Evolutionary conservation across 2,888 invertebrate species (phyloP).

Genomic region (Hemicrepidius hirtus): DNA sequence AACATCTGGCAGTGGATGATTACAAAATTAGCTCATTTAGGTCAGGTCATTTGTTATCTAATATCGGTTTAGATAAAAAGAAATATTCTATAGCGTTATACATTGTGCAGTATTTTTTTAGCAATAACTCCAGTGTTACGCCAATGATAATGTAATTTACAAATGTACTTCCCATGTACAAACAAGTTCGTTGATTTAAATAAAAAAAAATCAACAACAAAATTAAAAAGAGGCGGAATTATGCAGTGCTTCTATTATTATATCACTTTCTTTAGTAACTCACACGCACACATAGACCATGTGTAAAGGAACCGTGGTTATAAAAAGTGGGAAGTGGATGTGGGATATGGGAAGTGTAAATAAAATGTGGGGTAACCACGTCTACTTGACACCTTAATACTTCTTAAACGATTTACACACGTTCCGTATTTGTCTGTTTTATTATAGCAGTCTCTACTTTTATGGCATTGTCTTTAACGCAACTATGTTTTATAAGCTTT

Average conservation of each 20-base stretch:
- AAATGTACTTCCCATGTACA: neutral
- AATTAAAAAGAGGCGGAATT: neutral
- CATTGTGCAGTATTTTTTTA: too few relatives aligned
- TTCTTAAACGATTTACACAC: constrained; percentile 28
- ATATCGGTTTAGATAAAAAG: neutral
- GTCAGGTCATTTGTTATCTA: constrained; percentile 7
- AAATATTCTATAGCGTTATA: neutral
- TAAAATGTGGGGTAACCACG: constrained; percentile 18
- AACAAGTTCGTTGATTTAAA: neutral
- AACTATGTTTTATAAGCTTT: neutral
- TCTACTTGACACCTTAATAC: constrained; percentile 21
- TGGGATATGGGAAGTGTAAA: constrained; percentile 33
- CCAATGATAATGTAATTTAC: too few relatives aligned
- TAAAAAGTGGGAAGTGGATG: constrained; percentile 27
- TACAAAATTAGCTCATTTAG: constrained; percentile 7
- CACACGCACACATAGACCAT: neutral
- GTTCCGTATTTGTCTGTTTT: constrained; percentile 28
- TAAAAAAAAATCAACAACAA: neutral
- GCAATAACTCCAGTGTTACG: neutral
- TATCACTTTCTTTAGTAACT: constrained; percentile 7
- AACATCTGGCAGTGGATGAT: neutral
- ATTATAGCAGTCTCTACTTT: constrained; percentile 22
- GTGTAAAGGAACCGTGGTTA: constrained; percentile 1
- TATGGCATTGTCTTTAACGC: constrained; percentile 11
- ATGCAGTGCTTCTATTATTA: neutral